phyloP scores from a whole-genome alignment of 2,113 vertebrate genomes.

The Saccopteryx bilineata region DNA sequence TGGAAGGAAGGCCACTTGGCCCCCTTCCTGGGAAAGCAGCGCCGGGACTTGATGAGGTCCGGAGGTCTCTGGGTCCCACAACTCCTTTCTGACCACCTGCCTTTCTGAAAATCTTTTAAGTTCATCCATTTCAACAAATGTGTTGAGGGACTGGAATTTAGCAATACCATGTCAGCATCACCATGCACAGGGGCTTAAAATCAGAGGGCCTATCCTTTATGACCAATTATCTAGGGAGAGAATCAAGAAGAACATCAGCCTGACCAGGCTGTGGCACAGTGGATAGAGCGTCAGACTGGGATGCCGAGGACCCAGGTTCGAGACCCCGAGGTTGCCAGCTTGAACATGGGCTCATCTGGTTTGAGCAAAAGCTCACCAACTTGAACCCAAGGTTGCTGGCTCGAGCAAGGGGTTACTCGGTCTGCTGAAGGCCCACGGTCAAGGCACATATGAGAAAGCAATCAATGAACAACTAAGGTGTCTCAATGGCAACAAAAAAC shows the following conservation, averaged over 20 bases:
- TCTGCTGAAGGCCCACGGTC: too few relatives aligned
- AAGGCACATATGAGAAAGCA: too few relatives aligned
- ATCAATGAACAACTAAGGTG: too few relatives aligned
- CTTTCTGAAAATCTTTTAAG: constrained; percentile 1
- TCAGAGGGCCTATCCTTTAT: neutral
- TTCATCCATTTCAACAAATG: neutral
- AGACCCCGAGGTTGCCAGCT: too few relatives aligned
- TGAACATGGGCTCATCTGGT: too few relatives aligned
- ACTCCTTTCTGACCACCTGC: neutral
- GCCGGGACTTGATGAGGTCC: neutral
- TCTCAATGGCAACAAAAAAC: too few relatives aligned
- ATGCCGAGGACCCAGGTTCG: too few relatives aligned
- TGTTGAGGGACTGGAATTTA: neutral
- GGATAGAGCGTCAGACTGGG: too few relatives aligned
- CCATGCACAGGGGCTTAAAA: neutral
- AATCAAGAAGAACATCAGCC: neutral
- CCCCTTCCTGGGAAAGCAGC: neutral
- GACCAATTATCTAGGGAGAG: neutral
- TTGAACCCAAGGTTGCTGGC: too few relatives aligned
- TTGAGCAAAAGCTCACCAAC: too few relatives aligned
- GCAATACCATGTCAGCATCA: neutral
- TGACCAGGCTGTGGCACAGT: too few relatives aligned
- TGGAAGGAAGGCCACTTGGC: neutral
- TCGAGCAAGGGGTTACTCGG: too few relatives aligned
- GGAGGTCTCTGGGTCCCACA: neutral